These are phyloP conservation scores for Crotalus horridus DNA, from an alignment of 2,113 vertebrate genomes.

Conservation along the genomic window DNA sequence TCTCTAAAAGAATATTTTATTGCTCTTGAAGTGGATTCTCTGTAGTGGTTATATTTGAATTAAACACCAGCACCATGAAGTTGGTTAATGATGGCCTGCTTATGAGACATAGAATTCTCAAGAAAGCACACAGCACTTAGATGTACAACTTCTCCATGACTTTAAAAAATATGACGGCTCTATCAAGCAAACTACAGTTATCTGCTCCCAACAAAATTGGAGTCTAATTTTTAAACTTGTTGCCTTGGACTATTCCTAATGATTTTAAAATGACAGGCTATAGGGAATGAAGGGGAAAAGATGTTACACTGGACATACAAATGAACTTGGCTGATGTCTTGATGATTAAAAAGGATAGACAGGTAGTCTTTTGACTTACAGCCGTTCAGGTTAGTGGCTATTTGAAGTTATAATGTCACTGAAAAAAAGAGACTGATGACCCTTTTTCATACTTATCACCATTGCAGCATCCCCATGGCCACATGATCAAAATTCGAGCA, in stretches of 20 bases:
- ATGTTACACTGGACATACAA: no score
- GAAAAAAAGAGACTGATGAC: no score
- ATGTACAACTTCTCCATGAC: background rate
- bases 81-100: background rate
- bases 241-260: background rate
- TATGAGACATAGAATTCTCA: background rate
- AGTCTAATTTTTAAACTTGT: background rate
- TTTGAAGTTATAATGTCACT: no score
- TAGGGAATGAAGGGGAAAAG: no score
- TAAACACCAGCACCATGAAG: background rate
- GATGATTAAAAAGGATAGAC: no score
- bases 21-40: background rate
- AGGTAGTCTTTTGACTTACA: no score
- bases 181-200: background rate
- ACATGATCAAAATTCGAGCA: no score
- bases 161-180: background rate
- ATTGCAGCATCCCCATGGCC: no score
- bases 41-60: background rate
- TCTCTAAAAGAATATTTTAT: background rate
- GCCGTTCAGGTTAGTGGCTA: no score
- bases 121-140: background rate
- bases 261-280: no score
- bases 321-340: no score
- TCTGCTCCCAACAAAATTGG: background rate
- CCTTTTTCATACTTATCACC: no score